Evolutionary conservation across 2,797 vertebrate genomes (phyloP).

Genomic region (Darevskia mixta): DNA sequence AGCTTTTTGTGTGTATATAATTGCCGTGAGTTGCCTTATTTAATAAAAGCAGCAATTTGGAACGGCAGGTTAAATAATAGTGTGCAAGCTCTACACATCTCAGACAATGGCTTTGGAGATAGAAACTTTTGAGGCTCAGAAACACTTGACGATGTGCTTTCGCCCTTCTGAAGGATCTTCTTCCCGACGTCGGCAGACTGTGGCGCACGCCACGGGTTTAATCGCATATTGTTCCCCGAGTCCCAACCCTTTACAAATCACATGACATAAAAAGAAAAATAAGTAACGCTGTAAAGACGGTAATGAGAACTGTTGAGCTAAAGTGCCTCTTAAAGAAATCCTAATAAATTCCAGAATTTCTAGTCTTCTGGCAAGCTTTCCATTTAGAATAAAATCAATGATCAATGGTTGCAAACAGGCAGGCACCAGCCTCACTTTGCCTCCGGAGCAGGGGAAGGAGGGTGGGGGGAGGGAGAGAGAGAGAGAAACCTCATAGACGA

Average conservation of each 20-base stretch:
- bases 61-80: constrained; percentile 32
- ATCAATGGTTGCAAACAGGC: constrained; percentile 95
- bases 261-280: constrained; percentile 88
- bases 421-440: constrained; percentile 79
- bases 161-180: constrained; percentile 72
- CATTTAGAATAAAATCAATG: constrained; percentile 95
- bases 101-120: constrained; percentile 65
- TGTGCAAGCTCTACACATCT: constrained; percentile 61
- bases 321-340: constrained; percentile 92
- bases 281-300: constrained; percentile 87
- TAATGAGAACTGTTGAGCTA: constrained; percentile 93
- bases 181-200: constrained; percentile 73
- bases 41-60: constrained; percentile 74
- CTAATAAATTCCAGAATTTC: constrained; percentile 91
- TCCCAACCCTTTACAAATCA: constrained; percentile 85
- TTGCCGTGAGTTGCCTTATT: constrained; percentile 71
- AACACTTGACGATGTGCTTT: constrained; percentile 70
- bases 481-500: constrained; percentile 87
- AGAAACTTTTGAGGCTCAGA: constrained; percentile 14
- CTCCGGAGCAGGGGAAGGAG: constrained; percentile 71
- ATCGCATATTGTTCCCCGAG: constrained; percentile 83
- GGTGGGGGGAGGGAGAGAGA: neutral
- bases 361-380: constrained; percentile 93
- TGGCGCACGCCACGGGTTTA: constrained; percentile 77
- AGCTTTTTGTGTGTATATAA: constrained; percentile 61